phyloP scores from a whole-genome alignment of 2,888 invertebrate genomes.

The Zootermopsis nevadensis region DNA sequence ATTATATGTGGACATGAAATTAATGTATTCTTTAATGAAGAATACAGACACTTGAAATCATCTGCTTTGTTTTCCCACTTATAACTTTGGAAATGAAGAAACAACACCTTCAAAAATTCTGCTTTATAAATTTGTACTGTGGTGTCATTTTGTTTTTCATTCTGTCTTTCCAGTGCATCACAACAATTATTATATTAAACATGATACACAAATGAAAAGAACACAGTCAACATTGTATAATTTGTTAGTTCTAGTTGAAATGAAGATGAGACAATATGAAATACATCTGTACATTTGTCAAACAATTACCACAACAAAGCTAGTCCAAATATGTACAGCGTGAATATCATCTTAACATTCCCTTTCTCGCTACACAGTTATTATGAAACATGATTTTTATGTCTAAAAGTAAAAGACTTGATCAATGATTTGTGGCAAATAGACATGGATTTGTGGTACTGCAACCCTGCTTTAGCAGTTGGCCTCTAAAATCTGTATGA shows the following conservation, averaged over 20 bases:
- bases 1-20: not conserved
- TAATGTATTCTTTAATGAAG: constrained; percentile 3
- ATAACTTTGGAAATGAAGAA: constrained; percentile 23
- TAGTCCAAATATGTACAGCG: constrained; percentile 37
- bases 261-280: constrained; percentile 33
- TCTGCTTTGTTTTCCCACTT: not conserved
- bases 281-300: constrained; percentile 30
- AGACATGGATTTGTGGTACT: not conserved
- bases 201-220: constrained; percentile 28
- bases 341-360: constrained; percentile 32
- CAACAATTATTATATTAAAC: constrained; percentile 33
- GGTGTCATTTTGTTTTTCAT: constrained; percentile 26
- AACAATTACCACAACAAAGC: constrained; percentile 40
- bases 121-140: constrained; percentile 41
- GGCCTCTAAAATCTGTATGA: constrained; percentile 1
- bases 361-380: constrained; percentile 34
- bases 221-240: constrained; percentile 33
- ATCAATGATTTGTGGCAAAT: not conserved
- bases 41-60: not conserved
- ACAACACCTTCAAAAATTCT: constrained; percentile 19
- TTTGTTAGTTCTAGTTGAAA: constrained; percentile 33
- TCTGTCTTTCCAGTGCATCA: constrained; percentile 42
- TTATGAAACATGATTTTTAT: constrained; percentile 34
- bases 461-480: not conserved
- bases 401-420: constrained; percentile 34